Evolutionary conservation across 2,113 vertebrate genomes (phyloP).

Genomic region (Podarcis cretensis): DNA sequence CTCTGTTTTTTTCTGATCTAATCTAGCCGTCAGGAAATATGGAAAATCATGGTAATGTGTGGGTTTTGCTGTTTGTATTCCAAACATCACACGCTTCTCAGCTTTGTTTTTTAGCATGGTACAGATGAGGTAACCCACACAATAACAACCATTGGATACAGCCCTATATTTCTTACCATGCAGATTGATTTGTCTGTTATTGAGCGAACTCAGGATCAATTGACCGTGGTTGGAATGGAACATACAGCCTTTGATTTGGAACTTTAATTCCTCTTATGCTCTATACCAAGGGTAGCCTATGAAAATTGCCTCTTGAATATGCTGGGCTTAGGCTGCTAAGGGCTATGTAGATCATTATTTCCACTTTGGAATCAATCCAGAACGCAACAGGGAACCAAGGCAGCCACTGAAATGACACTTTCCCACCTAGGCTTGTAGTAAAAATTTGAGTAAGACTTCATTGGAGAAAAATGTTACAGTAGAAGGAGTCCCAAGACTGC

Average conservation of each 20-base stretch:
- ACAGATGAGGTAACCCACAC: background rate
- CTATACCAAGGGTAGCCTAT: background rate
- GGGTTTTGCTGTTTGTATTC: background rate
- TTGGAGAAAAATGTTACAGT: too few relatives aligned
- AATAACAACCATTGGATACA: background rate
- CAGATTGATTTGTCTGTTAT: background rate
- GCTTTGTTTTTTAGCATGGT: background rate
- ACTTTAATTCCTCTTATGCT: background rate
- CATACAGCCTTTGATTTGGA: background rate
- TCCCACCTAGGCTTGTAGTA: too few relatives aligned
- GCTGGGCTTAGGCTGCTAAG: too few relatives aligned
- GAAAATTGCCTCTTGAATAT: too few relatives aligned
- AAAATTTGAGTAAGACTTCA: too few relatives aligned
- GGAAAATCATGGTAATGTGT: slow-evolving; percentile 39
- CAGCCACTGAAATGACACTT: too few relatives aligned
- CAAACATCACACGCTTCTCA: slow-evolving; percentile 30
- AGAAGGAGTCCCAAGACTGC: too few relatives aligned
- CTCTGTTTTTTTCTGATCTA: slow-evolving; percentile 53
- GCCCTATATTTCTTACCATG: background rate
- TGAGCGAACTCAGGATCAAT: background rate
- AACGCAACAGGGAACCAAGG: too few relatives aligned
- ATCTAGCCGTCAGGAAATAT: slow-evolving; percentile 53
- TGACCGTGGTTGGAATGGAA: background rate
- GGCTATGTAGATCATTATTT: too few relatives aligned
- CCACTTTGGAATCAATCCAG: too few relatives aligned